Conservation (phyloP, 2,113 vertebrate species). For the Labeo catla region DNA sequence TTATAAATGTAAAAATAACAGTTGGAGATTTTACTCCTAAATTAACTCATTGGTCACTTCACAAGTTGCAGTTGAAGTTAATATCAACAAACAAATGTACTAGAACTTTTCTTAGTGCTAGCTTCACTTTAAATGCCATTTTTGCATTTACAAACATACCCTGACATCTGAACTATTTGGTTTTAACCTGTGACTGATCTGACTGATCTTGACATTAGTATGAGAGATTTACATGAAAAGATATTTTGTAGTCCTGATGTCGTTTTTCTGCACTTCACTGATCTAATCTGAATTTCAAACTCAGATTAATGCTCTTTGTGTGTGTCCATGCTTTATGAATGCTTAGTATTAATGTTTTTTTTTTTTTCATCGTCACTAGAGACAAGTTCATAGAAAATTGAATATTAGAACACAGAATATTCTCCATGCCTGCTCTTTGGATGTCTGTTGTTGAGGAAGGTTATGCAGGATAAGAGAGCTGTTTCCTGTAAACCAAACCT, state of each 20-base stretch:
- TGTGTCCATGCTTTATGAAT: background rate
- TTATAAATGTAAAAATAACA: conserved; percentile 11
- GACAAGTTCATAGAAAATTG: background rate
- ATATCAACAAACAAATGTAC: background rate
- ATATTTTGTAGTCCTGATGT: background rate
- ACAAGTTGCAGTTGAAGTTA: background rate
- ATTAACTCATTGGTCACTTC: background rate
- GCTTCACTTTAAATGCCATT: background rate
- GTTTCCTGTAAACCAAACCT: background rate
- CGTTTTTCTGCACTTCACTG: background rate
- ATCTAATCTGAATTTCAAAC: background rate
- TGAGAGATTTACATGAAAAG: background rate
- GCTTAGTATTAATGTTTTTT: background rate
- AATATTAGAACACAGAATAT: background rate
- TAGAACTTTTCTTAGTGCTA: background rate
- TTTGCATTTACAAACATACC: background rate
- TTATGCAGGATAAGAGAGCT: background rate
- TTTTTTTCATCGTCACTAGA: background rate
- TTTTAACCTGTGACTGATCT: background rate
- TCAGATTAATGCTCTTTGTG: background rate
- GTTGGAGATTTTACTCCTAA: background rate
- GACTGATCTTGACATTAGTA: background rate
- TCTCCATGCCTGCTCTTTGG: background rate
- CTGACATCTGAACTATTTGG: background rate
- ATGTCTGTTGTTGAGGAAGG: conserved; percentile 9